phyloP scores from a whole-genome alignment of 37 sponge, comb jelly and placozoan species.

The Chondrilla cf. caribensis region DNA sequence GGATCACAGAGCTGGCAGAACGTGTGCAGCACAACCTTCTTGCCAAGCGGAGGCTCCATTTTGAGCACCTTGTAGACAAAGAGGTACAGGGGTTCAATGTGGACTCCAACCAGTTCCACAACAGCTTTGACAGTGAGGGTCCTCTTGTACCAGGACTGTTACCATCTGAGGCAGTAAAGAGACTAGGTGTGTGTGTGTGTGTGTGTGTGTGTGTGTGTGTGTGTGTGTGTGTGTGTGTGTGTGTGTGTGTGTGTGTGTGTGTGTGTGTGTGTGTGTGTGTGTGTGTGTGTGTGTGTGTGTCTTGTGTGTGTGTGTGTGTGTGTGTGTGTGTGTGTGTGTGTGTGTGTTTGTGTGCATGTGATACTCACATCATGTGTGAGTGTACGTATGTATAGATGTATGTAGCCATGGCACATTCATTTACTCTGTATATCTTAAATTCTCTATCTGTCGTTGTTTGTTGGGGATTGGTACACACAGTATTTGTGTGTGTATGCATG shows the following conservation, averaged over 20 bases:
- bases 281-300: neutral
- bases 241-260: neutral
- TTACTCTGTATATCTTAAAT: too few species aligned
- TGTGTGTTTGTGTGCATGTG: neutral
- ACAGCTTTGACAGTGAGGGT: conserved; percentile 92
- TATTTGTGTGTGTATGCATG: too few species aligned
- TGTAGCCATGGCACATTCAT: too few species aligned
- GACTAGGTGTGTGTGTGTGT: conserved; percentile 48
- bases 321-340: neutral
- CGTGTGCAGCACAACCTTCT: conserved; percentile 59
- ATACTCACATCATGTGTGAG: neutral
- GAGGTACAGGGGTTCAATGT: conserved; percentile 72
- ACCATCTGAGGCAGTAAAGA: conserved; percentile 70
- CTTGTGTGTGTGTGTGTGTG: neutral
- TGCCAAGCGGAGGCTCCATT: conserved; percentile 45
- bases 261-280: conserved; percentile 11
- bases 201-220: conserved; percentile 7
- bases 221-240: neutral
- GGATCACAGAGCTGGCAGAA: conserved; percentile 64
- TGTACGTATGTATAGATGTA: neutral
- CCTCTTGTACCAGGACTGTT: conserved; percentile 76
- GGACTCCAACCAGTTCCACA: conserved; percentile 81
- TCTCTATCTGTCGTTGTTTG: too few species aligned
- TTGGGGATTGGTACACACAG: too few species aligned
- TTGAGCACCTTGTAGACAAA: conserved; percentile 82